phyloP scores from a whole-genome alignment of 1,140 invertebrate species.

The Bradysia coprophila region DNA sequence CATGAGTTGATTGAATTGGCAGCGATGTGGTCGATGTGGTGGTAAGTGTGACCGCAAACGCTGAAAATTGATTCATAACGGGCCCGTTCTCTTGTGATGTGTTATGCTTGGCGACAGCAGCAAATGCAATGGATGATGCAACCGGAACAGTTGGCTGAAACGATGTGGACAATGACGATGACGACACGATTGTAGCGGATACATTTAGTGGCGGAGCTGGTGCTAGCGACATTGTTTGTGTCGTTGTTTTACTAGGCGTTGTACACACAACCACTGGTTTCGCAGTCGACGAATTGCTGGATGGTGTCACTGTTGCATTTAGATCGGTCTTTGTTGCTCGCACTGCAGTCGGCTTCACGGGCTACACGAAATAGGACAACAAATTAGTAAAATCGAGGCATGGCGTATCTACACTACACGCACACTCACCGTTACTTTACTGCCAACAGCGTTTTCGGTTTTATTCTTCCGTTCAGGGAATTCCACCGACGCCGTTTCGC shows the following conservation, averaged over 20 bases:
- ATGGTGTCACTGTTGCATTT: conserved; percentile 5
- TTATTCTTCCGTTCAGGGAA: conserved; percentile 52
- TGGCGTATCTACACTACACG: not conserved
- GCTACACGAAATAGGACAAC: conserved; percentile 25
- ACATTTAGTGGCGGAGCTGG: conserved; percentile 4
- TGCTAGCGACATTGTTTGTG: conserved; percentile 4
- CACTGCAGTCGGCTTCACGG: conserved; percentile 54
- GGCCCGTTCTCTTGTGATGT: conserved; percentile 5
- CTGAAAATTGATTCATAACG: not conserved
- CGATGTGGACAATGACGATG: not conserved
- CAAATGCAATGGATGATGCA: conserved; percentile 21
- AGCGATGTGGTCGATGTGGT: not conserved
- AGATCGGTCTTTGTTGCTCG: conserved; percentile 29
- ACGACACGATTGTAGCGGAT: not conserved
- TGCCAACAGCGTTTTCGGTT: conserved; percentile 24
- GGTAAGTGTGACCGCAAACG: not conserved
- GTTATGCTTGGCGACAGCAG: conserved; percentile 23
- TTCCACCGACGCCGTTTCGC: conserved; percentile 44
- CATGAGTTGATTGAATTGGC: not conserved
- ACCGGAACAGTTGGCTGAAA: conserved; percentile 9
- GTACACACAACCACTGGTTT: conserved; percentile 8
- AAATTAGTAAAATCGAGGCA: conserved; percentile 2
- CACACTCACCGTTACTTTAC: conserved; percentile 18
- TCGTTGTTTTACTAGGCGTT: conserved; percentile 21
- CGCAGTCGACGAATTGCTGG: conserved; percentile 3